Base-by-base conservation (phyloP, 2,888 invertebrate genomes). In the Agrochola litura region DNA sequence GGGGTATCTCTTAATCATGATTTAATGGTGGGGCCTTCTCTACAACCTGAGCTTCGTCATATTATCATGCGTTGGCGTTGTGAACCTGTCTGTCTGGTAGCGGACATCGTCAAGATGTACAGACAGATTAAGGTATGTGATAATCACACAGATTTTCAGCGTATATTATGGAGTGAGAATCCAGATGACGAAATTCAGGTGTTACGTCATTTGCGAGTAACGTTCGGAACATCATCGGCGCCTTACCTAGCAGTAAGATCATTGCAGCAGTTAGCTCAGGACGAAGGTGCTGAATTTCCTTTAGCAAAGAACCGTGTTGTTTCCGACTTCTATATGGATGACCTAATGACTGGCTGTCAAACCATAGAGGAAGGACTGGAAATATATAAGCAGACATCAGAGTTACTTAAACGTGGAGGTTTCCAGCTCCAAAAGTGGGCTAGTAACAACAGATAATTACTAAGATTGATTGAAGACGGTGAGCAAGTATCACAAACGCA, bases 31-130 rank as follows among this genome's bases (percentile, higher is more conserved):
- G 75, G 75, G 10, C 75, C 75, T 46, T 46, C 37, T 63, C 68
- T 75, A 22, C 75, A 75, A 75, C 64, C 69, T 22, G 75, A 64
- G 9, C 65, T 75, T 63, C 68, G 61, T 68, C 74, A 63, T 30
- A 75, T 68, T 30, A 68, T 75, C 63, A 68, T 75, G 68, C 74
- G 73, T 22, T 73, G 73, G 73, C 66, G 73, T 49, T 49, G 66
- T 65, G 10, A 73, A n/a, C 65, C 73, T 16, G 10, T 73, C 25
- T 65, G 73, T 25, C 63, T 74, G 25, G 54, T 68, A 6, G 74
- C 61, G 12, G 68, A 68, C 54, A 75, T 75, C 41, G 61, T 68
- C 12, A 60, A 60, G 58, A 60, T 60, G 68, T 75, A 75, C 22
- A 46, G 68, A 30, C 74, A 75, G 63, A 22, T 75, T 25, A 63